These are phyloP conservation scores for Zaprionus tsacasi DNA, from an alignment of 1,140 invertebrate species.

Conservation along the genomic window DNA sequence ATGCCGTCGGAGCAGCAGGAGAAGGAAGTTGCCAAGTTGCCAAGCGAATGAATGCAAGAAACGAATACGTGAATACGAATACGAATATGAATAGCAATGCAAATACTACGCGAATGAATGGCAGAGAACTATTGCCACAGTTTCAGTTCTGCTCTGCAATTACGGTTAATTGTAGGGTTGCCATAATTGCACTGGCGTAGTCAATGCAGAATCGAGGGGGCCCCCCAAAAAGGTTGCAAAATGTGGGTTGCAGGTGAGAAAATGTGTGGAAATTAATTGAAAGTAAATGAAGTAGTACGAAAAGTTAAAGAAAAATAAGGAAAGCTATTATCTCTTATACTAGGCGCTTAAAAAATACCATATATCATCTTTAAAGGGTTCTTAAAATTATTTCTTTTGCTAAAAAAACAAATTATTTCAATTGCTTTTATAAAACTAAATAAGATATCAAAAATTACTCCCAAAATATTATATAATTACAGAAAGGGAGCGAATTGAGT, in stretches of 20 bases:
- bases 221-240: not conserved
- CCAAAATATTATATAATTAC: not conserved
- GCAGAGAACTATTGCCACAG: conserved; percentile 32
- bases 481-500: not conserved
- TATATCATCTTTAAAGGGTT: too few species aligned
- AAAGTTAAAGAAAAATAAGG: not conserved
- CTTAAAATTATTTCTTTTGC: too few species aligned
- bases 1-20: conserved; percentile 5
- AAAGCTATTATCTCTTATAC: not conserved
- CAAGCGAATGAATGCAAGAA: not conserved
- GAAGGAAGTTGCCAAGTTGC: not conserved
- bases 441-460: not conserved
- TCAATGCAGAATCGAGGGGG: not conserved
- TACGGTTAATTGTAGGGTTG: conserved; percentile 29
- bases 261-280: not conserved
- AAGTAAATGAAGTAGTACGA: not conserved
- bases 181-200: not conserved
- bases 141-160: conserved; percentile 25
- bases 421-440: not conserved
- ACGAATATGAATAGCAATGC: not conserved
- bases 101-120: conserved; percentile 12
- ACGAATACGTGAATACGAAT: not conserved
- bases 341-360: too few species aligned
- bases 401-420: too few species aligned
- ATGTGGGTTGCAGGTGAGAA: not conserved